Percentiles rank a stretch among this genome's conserved stretches.
Evolutionary conservation across 2,888 invertebrate genomes (phyloP).

Genomic region (Dicranocentrus wangi): DNA sequence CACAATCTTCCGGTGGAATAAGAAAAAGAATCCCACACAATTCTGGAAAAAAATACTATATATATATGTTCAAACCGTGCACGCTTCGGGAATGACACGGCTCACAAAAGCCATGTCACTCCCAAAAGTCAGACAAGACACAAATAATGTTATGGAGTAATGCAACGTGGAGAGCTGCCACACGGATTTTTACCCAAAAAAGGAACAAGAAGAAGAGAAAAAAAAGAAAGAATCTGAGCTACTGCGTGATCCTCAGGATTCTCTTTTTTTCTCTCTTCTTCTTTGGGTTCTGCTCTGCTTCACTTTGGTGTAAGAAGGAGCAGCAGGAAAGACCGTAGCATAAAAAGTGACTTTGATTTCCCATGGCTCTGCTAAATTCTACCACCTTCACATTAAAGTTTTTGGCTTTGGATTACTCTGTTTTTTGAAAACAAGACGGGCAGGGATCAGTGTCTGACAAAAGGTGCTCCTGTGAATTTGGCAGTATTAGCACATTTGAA

Average conservation of each 20-base stretch:
- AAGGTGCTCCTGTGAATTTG: background rate
- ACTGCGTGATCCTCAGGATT: background rate
- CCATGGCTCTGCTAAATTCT: conserved; percentile 43
- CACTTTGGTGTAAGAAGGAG: background rate
- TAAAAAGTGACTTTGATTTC: conserved; percentile 30
- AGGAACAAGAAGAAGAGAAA: background rate
- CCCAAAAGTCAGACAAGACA: too few relatives aligned
- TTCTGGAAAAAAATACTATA: too few relatives aligned
- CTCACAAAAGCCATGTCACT: too few relatives aligned
- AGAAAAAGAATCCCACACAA: too few relatives aligned
- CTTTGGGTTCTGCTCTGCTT: conserved; percentile 12
- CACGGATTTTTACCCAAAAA: background rate
- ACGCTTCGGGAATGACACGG: too few relatives aligned
- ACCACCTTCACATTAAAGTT: too few relatives aligned
- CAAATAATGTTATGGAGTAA: background rate
- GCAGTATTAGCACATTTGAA: too few relatives aligned
- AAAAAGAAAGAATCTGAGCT: background rate
- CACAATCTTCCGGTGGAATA: too few relatives aligned
- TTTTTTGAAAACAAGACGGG: background rate
- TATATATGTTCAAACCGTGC: too few relatives aligned
- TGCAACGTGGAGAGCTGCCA: background rate
- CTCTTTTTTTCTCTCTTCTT: background rate
- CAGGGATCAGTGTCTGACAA: background rate
- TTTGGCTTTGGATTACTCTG: conserved; percentile 23
- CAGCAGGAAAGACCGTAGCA: too few relatives aligned